Evolutionary conservation across 2,797 vertebrate species (phyloP), one percentile per base, ranked within the genome.

Genomic region (Peromyscus eremicus): DNA sequence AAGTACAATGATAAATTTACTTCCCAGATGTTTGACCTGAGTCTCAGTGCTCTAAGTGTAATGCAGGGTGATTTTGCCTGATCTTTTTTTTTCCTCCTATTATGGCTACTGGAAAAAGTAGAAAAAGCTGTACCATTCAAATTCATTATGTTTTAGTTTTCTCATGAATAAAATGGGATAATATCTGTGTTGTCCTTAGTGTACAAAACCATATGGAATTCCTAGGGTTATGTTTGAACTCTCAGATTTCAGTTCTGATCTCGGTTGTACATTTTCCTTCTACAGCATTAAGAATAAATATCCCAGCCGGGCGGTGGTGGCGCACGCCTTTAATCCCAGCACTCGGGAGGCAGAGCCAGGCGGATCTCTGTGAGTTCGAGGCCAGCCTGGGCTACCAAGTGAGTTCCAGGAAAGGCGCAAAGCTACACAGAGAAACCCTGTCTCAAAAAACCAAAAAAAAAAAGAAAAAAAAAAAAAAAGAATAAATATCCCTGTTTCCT

Each of bases 401-500:
- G n/a, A n/a, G n/a, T n/a, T n/a, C n/a, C n/a, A n/a, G n/a, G n/a
- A n/a, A n/a, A n/a, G n/a, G n/a, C n/a, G n/a, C n/a, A n/a, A n/a
- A n/a, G n/a, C n/a, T n/a, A n/a, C n/a, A n/a, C n/a, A n/a, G n/a
- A n/a, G n/a, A n/a, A n/a, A n/a, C n/a, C n/a, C n/a, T n/a, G n/a
- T n/a, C n/a, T n/a, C n/a, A n/a, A n/a, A n/a, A n/a, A n/a, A n/a
- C n/a, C n/a, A n/a, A n/a, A n/a, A n/a, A n/a, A n/a, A n/a, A n/a
- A n/a, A n/a, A n/a, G n/a, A n/a, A n/a, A n/a, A n/a, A n/a, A n/a
- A n/a, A n/a, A n/a, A n/a, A n/a, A n/a, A n/a, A 71, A 96, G 95
- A 92, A 85, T 37, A 95, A 98, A 90, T 12, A 75, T 11, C 25
- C 13, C 52, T 93, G 40, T 66, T 97, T 97, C 92, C 71, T 94